These are phyloP conservation scores for Mycteria americana DNA, from an alignment of 2,797 vertebrate species.

Conservation along the genomic window DNA sequence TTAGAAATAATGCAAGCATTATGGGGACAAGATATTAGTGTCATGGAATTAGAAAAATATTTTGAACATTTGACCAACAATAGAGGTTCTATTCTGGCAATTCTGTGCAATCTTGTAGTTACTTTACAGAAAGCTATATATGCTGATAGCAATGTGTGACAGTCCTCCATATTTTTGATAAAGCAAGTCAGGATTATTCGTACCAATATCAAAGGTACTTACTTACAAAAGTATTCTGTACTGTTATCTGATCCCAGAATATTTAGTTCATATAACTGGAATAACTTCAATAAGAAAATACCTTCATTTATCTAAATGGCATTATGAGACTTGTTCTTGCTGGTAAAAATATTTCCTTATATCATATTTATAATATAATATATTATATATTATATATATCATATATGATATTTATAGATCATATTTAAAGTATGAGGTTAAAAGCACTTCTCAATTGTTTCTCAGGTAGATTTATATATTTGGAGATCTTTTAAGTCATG, in stretches of 20 bases:
- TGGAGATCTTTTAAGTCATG: not conserved
- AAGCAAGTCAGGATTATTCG: not conserved
- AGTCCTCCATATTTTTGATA: not conserved
- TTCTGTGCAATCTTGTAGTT: not conserved
- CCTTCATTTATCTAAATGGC: not conserved
- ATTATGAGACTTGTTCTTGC: not conserved
- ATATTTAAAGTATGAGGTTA: not conserved
- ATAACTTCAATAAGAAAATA: not conserved
- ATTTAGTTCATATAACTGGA: not conserved
- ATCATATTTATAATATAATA: not conserved
- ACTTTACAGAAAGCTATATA: constrained; percentile 22
- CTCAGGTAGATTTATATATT: not conserved
- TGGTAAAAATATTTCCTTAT: not conserved
- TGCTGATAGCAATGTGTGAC: not conserved
- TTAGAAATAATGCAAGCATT: constrained; percentile 64
- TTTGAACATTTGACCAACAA: constrained; percentile 52
- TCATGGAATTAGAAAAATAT: constrained; percentile 49
- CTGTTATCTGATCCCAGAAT: not conserved
- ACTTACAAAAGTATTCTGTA: not conserved
- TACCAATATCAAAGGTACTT: not conserved
- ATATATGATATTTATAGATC: too few relatives aligned
- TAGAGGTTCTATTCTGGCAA: not conserved
- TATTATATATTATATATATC: too few relatives aligned
- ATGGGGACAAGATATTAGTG: not conserved
- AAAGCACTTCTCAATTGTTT: not conserved